Evolutionary conservation across 1,140 invertebrate genomes (phyloP).

Genomic region (Pseudomyrmex sp.): DNA sequence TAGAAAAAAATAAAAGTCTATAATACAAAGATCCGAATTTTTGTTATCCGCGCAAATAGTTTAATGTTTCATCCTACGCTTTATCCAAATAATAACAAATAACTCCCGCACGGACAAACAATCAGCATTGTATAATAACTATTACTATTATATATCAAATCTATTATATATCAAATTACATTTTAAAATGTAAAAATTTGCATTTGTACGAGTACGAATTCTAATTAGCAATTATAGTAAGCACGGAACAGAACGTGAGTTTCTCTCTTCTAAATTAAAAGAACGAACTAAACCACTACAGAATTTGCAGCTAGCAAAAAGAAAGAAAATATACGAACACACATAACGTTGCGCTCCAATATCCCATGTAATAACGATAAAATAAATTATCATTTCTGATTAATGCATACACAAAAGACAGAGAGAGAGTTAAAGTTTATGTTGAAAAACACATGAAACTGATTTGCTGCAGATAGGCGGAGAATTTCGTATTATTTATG

Average conservation of each 20-base stretch:
- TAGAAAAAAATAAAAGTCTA: neutral
- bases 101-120: neutral
- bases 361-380: constrained; percentile 8
- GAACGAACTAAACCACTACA: neutral
- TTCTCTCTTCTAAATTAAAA: neutral
- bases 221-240: constrained; percentile 34
- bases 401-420: neutral
- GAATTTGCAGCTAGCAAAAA: neutral
- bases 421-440: constrained; percentile 17
- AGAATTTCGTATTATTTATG: constrained; percentile 65
- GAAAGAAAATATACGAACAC: neutral
- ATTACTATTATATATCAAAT: neutral
- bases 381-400: constrained; percentile 29
- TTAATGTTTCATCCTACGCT: neutral
- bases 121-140: constrained; percentile 2
- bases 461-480: constrained; percentile 23
- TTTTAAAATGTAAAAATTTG: neutral
- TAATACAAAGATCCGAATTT: neutral
- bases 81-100: neutral
- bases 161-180: neutral
- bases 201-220: neutral
- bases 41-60: neutral
- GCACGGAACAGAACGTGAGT: neutral
- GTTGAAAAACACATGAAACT: constrained; percentile 14
- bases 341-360: neutral